Conservation (phyloP, 1,140 invertebrate species). For the Elysia chlorotica region DNA sequence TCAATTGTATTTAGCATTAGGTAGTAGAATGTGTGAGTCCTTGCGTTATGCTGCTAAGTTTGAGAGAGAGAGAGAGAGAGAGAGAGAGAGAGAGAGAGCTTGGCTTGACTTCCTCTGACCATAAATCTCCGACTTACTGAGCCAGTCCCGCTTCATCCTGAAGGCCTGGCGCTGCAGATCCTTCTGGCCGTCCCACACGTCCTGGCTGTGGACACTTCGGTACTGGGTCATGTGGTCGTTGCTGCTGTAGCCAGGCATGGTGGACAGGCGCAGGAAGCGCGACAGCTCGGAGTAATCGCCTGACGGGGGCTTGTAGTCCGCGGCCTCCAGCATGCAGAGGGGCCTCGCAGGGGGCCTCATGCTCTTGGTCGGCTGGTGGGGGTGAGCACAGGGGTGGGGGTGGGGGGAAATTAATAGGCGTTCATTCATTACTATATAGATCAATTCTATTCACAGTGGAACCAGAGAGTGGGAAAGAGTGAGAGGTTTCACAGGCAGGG, state of each 20-base stretch:
- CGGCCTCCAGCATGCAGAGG: conserved; percentile 7
- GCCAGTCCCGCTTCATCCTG: conserved; percentile 20
- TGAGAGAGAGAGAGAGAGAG: no score
- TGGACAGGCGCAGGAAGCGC: conserved; percentile 4
- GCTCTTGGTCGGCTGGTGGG: neutral
- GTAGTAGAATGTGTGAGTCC: no score
- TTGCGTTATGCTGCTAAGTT: no score
- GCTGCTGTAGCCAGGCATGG: conserved; percentile 12
- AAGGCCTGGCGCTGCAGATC: neutral
- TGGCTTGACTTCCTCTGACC: neutral
- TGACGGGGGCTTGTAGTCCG: neutral
- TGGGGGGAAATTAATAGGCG: no score
- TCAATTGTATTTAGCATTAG: no score
- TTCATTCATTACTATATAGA: no score
- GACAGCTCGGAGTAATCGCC: conserved; percentile 17
- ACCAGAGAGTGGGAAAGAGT: no score
- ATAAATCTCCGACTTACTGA: conserved; percentile 6
- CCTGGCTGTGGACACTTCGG: conserved; percentile 1
- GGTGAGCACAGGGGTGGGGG: no score
- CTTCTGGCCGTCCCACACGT: conserved; percentile 15
- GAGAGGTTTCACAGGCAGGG: no score
- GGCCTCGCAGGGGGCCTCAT: conserved; percentile 5
- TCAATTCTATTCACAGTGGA: no score
- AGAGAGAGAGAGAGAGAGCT: neutral
- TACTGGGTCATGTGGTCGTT: conserved; percentile 3